Base-by-base conservation (phyloP, 2,797 vertebrate genomes). In the Dicrostonyx torquatus region DNA sequence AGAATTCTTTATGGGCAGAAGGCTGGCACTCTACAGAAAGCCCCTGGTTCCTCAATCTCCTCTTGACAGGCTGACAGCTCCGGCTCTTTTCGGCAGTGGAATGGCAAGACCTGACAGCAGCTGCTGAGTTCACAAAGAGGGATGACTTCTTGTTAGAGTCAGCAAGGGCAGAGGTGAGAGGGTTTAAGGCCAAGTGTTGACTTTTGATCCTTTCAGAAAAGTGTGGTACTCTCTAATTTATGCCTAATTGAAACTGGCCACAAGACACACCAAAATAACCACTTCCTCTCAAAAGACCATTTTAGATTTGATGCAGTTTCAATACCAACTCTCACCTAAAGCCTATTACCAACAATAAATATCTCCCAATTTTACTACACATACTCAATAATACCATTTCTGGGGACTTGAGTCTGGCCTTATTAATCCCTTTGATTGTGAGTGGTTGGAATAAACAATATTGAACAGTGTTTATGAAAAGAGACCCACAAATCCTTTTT, bases 141-240 rank as follows among this genome's bases (percentile, higher is more conserved):
- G 75, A 86, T 62, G 91, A 88, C 87, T 93, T 79, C 64, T 94
- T 93, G 62, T 79, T 24, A 22, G 64, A 76, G 60, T 82, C 76
- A 24, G 50, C 58, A 43, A 12, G 37, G 80, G 43, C 77, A 60
- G 60, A 91, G 79, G 90, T 58, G 20, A 93, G 78, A 78, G 77
- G 77, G 80, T 70, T 87, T 64, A 83, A 90, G 86, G 66, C 79
- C 92, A 92, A 94, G 93, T 60, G 73, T 76, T 88, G 80, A 68
- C 82, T 95, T 95, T 45, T 90, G 91, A 94, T 24, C 75, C 64
- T 94, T 95, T 83, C 80, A 91, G 93, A n/a, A 90, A 93, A 95
- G 48, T 68, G 13, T 10, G 70, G 82, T 53, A 79, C 70, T 92
- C 84, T 92, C 78, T 79, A 87, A 96, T 94, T 88, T 88, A 91